Evolutionary conservation across 2,888 invertebrate species (phyloP).

Genomic region (Xanthorhoe designata): DNA sequence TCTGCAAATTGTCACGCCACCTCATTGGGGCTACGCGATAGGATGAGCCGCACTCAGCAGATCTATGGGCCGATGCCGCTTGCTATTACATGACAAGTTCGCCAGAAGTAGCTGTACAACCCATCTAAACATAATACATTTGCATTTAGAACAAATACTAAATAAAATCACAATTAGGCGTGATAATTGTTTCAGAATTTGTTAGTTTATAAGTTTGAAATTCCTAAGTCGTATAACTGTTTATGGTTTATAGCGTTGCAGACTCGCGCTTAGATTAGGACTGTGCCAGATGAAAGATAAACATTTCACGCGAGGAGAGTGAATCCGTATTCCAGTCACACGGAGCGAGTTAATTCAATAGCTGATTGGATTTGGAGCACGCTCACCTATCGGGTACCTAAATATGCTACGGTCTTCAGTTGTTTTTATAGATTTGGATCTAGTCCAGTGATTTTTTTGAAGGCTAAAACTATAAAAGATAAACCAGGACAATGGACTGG

Average conservation of each 20-base stretch:
- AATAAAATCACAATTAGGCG: too few relatives aligned
- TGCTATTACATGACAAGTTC: conserved; percentile 59
- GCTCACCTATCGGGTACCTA: conserved; percentile 65
- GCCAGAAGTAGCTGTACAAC: conserved; percentile 5
- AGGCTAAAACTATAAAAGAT: background rate
- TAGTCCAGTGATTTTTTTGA: conserved; percentile 1
- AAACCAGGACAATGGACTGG: background rate
- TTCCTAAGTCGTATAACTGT: conserved; percentile 10
- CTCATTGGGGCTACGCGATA: conserved; percentile 45
- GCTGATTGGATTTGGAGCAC: conserved; percentile 84
- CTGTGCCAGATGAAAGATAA: conserved; percentile 82
- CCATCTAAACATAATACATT: background rate
- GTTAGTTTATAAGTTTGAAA: too few relatives aligned
- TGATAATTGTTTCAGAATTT: too few relatives aligned
- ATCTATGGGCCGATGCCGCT: conserved; percentile 52
- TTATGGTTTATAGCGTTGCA: conserved; percentile 52
- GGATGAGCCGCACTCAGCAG: conserved; percentile 63
- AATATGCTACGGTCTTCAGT: conserved; percentile 51
- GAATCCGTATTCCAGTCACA: conserved; percentile 83
- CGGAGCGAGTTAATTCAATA: conserved; percentile 83
- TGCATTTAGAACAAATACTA: background rate
- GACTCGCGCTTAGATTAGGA: conserved; percentile 76
- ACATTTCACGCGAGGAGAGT: conserved; percentile 78
- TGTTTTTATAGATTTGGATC: conserved; percentile 6
- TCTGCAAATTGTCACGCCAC: conserved; percentile 47